phyloP scores from a whole-genome alignment of 92 coral and sea anemone species.

The Zoanthus gigantus region DNA sequence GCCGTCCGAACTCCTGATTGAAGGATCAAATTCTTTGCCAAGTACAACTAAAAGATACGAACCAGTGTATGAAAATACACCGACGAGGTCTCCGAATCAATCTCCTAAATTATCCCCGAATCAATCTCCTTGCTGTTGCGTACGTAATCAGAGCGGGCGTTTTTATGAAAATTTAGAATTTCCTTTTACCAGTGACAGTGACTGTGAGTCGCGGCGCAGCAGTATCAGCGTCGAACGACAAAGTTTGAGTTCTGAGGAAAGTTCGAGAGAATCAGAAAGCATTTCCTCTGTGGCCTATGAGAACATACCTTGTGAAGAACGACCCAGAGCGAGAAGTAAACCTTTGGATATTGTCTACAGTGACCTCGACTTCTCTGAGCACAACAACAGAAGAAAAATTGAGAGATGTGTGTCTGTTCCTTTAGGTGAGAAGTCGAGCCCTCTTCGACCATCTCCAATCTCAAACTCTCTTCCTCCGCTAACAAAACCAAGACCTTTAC shows the following conservation, averaged over 20 bases:
- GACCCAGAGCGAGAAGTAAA: constrained; percentile 62
- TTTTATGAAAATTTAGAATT: constrained; percentile 77
- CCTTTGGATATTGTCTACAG: constrained; percentile 97
- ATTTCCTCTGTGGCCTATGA: constrained; percentile 64
- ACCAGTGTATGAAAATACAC: constrained; percentile 66
- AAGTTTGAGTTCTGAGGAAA: constrained; percentile 67
- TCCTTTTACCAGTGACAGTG: constrained; percentile 61
- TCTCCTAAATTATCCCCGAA: constrained; percentile 75
- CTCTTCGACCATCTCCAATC: neutral
- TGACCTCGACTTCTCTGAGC: constrained; percentile 75
- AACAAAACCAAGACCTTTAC: constrained; percentile 65
- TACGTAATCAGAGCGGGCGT: constrained; percentile 56
- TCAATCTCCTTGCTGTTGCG: constrained; percentile 55
- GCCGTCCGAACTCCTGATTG: constrained; percentile 61
- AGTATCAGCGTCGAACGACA: constrained; percentile 65
- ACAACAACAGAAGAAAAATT: constrained; percentile 36
- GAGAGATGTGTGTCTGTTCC: constrained; percentile 55
- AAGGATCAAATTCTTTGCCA: neutral
- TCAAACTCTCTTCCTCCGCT: constrained; percentile 64
- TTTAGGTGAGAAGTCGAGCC: neutral
- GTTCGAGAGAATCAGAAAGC: constrained; percentile 52
- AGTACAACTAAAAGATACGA: constrained; percentile 35
- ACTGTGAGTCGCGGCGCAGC: constrained; percentile 77
- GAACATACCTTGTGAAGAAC: constrained; percentile 61
- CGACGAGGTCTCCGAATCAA: constrained; percentile 47